Conservation (phyloP, 2,113 vertebrate genomes). For the Cynopterus brachyotis region DNA sequence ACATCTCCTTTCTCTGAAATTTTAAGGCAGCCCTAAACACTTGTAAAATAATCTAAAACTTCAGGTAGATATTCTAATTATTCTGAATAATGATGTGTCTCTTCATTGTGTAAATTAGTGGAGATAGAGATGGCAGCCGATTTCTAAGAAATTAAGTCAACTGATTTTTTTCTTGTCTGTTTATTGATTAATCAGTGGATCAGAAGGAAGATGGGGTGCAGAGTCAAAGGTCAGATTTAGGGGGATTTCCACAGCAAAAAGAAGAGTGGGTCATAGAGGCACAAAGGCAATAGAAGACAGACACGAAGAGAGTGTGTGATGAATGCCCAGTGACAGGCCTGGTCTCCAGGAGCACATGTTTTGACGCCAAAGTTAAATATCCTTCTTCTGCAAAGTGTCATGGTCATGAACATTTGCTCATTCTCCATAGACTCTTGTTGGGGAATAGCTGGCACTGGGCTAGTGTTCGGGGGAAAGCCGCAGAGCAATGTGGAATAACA, state of each 20-base stretch:
- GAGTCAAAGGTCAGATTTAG: background rate
- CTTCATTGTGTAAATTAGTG: background rate
- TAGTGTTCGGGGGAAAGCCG: background rate
- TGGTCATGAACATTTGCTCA: background rate
- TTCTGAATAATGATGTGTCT: background rate
- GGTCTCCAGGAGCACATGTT: background rate
- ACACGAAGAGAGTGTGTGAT: background rate
- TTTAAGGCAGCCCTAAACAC: background rate
- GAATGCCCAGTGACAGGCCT: background rate
- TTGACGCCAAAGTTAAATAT: background rate
- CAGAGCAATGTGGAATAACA: background rate
- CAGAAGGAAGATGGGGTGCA: background rate
- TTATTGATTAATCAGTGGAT: background rate
- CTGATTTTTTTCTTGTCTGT: background rate
- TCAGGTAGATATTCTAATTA: background rate
- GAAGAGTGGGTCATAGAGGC: background rate
- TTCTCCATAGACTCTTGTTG: background rate
- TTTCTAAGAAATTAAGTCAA: background rate
- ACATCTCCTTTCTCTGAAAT: background rate
- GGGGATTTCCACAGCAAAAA: background rate
- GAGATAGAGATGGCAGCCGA: background rate
- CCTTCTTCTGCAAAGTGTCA: background rate
- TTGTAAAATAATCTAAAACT: background rate
- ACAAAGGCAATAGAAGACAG: rapidly evolving
- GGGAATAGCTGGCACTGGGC: background rate